Conservation (phyloP, 1,140 invertebrate species). For the Sycobia sp. region DNA sequence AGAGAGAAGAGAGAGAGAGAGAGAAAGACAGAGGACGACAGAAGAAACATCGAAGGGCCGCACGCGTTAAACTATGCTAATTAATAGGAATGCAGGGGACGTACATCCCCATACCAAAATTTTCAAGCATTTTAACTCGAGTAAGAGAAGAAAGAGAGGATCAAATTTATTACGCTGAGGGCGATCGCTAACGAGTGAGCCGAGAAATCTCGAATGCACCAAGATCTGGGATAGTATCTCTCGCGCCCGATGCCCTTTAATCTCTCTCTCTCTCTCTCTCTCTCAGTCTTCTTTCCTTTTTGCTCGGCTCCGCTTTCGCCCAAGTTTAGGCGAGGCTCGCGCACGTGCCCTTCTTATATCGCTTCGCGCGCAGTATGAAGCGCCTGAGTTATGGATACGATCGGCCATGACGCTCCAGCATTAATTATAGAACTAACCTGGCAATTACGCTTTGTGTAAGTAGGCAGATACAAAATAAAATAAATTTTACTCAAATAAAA, state of each 20-base stretch:
- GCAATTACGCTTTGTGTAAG: too few species aligned
- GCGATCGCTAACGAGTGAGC: constrained; percentile 41
- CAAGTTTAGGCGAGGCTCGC: too few species aligned
- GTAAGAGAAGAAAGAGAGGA: constrained; percentile 17
- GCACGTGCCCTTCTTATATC: too few species aligned
- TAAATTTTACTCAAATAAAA: too few species aligned
- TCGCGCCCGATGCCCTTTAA: background rate
- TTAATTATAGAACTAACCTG: constrained; percentile 22
- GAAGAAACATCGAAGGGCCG: constrained; percentile 33
- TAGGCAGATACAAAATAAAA: too few species aligned
- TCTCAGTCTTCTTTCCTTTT: too few species aligned
- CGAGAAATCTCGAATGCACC: background rate
- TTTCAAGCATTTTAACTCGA: too few species aligned
- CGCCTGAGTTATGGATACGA: background rate
- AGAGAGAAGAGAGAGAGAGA: too few species aligned
- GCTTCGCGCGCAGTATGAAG: too few species aligned
- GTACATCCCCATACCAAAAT: too few species aligned
- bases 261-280: background rate
- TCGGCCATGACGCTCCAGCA: background rate
- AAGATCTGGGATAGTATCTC: constrained; percentile 19
- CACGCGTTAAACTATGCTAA: constrained; percentile 30
- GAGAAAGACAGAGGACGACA: too few species aligned
- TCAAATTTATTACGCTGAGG: constrained; percentile 41
- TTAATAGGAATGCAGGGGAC: constrained; percentile 40
- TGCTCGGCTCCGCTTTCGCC: background rate